Evolutionary conservation across 2,113 vertebrate genomes (phyloP), one percentile per base, ranked within the genome.

Genomic region (Oostethus manadensis): DNA sequence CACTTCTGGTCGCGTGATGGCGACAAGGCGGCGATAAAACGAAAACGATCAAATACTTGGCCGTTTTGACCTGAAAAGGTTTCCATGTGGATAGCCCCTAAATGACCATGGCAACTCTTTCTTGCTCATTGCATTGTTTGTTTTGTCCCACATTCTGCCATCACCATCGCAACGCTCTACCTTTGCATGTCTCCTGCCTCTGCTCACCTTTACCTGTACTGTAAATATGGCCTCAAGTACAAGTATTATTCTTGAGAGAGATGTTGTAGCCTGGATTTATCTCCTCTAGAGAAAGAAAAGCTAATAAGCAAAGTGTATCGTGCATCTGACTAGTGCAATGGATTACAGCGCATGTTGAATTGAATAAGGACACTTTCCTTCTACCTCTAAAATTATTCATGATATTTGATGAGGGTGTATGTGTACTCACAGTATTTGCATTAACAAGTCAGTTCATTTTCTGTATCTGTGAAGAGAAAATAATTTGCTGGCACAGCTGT

Each of bases 231-330:
- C 78, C 73, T 78, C 48, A 15, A 65, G 76, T 62, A 60, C 66
- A 74, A 70, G 21, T 63, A 78, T 81, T 79, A 73, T 70, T 81
- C 70, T 76, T 70, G 61, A 83, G 62, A 23, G 58, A 71, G 66
- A 50, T 7, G 38, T 56, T 65, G 45, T 29, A 64, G 58, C 21
- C 48, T 60, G 60, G 43, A 83, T 53, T 62, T 62, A 68, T 73
- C 66, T 56, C 62, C 54, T 66, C 60, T 51, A 55, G 47, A 35
- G 17, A 71, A 16, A 76, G 57, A 49, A 49, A 51, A 53, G 55
- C 38, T 62, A 63, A 74, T 74, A 72, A 40, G 21, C 61, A 53
- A n/a, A 1, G 38, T 49, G 55, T 62, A 67, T 68, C 63, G 66
- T 71, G 61, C 53, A 66, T 51, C 40, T 66, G 45, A 44, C 42